phyloP scores from a whole-genome alignment of 2,888 invertebrate species.

The Matsumyia berberina region DNA sequence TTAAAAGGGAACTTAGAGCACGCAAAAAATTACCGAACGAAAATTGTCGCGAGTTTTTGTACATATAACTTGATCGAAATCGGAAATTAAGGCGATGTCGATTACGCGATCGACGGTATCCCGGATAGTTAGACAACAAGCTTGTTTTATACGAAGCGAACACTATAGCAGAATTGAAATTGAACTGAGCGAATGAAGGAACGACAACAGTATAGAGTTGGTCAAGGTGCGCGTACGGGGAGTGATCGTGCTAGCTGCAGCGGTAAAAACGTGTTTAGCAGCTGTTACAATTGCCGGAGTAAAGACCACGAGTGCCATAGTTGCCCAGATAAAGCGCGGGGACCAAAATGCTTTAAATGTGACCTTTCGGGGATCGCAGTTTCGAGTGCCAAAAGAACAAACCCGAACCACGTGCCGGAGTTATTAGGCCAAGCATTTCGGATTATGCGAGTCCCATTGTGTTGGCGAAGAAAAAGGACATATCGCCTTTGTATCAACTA shows the following conservation, averaged over 20 bases:
- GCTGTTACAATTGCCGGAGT: conserved; percentile 4
- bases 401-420: background rate
- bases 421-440: too few species aligned
- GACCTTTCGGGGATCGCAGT: conserved; percentile 14
- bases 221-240: background rate
- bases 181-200: background rate
- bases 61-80: conserved; percentile 39
- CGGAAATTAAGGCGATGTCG: conserved; percentile 9
- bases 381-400: conserved; percentile 2
- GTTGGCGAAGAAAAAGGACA: too few species aligned
- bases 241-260: background rate
- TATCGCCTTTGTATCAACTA: too few species aligned
- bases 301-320: background rate
- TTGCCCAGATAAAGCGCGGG: conserved; percentile 18
- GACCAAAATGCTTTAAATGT: conserved; percentile 39
- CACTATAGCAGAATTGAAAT: background rate
- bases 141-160: conserved; percentile 18
- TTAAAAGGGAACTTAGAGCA: background rate
- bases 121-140: conserved; percentile 3
- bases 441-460: too few species aligned
- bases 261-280: background rate
- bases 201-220: background rate
- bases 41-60: conserved; percentile 22
- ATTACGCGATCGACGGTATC: conserved; percentile 22
- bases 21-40: conserved; percentile 24